Evolutionary conservation across 1,140 invertebrate genomes (phyloP), one percentile per base, ranked within the genome.

Genomic region (Triops cancriformis): DNA sequence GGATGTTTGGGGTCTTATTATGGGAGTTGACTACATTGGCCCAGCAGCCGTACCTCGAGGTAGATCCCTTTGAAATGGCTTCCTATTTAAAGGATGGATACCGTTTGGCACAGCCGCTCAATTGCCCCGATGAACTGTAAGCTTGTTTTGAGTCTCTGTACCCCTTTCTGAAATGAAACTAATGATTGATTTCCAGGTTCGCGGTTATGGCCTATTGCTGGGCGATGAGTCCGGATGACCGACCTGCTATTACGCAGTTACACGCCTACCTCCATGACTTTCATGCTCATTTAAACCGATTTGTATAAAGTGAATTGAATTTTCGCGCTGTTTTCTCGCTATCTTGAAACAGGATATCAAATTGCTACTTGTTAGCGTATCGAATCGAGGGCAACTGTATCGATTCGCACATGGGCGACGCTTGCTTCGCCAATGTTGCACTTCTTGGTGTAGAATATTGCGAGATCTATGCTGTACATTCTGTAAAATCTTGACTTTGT

Each of bases 101-200:
- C 83, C 88, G 96, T 80, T 89, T 97, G 26, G 89, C 91, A 14
- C 95, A 97, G 82, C 96, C 96, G 1, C 88, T 92, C 81, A 96
- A 95, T 83, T 98, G 96, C 85, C 96, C 96, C 1, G 95, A 98
- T 87, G 94, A 98, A 87, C 85, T 98, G 89, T 96, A 87, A 91
- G 92, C 90, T 28, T 73, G 27, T 11, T 37, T 11, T 12, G 27
- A 27, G 76, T 77, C 14, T 64, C 72, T 18, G 6, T 75, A 27
- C 10, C 31, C 18, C 26, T 14, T 42, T 37, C 73, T 18, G 11
- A 23, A 14, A 72, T 45, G 28, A 14, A 73, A 75, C 11, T n/a
- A n/a, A n/a, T n/a, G n/a, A 14, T 4, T 41, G 31, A n/a, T 41
- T 27, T 18, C 26, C 84, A 94, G 93, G 84, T 96, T 93, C 83